A percentile compares a stretch with the other conserved stretches of the same genome.
Conservation (phyloP, 2,888 invertebrate species). For the Rotaria socialis region DNA sequence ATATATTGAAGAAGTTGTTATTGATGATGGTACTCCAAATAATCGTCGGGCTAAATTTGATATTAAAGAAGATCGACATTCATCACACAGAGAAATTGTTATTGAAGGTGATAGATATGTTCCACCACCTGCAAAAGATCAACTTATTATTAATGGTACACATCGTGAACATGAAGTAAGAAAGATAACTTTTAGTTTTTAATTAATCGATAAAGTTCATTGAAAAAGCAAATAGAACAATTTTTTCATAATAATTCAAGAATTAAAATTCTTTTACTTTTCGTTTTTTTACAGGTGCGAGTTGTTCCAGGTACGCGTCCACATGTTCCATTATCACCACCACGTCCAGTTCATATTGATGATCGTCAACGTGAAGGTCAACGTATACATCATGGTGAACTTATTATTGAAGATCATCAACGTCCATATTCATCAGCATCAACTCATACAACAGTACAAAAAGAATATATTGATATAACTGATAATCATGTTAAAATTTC, state of each 20-base stretch:
- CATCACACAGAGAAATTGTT: conserved; percentile 33
- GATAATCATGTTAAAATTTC: neutral
- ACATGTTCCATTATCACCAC: neutral
- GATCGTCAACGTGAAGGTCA: conserved; percentile 23
- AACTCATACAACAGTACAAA: neutral
- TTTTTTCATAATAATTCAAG: neutral
- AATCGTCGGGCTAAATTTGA: conserved; percentile 24
- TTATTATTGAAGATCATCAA: conserved; percentile 17
- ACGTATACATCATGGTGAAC: conserved; percentile 34
- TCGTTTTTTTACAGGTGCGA: neutral
- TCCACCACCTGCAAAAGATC: conserved; percentile 19
- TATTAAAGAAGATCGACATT: conserved; percentile 28
- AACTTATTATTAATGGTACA: conserved; percentile 25
- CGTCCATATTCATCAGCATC: neutral
- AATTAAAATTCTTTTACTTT: neutral
- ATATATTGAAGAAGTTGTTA: conserved; percentile 32
- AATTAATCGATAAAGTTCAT: neutral
- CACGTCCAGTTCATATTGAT: neutral
- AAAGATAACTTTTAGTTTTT: neutral
- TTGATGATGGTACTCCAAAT: neutral
- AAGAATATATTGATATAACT: conserved; percentile 29
- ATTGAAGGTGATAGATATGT: conserved; percentile 26
- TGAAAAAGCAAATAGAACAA: neutral
- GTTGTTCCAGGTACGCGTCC: neutral
- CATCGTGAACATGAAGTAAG: neutral